A percentile compares a stretch with the other conserved stretches of the same genome.
These are phyloP conservation scores for Rhinogobius similis DNA, from an alignment of 2,113 vertebrate species.

Conservation along the genomic window DNA sequence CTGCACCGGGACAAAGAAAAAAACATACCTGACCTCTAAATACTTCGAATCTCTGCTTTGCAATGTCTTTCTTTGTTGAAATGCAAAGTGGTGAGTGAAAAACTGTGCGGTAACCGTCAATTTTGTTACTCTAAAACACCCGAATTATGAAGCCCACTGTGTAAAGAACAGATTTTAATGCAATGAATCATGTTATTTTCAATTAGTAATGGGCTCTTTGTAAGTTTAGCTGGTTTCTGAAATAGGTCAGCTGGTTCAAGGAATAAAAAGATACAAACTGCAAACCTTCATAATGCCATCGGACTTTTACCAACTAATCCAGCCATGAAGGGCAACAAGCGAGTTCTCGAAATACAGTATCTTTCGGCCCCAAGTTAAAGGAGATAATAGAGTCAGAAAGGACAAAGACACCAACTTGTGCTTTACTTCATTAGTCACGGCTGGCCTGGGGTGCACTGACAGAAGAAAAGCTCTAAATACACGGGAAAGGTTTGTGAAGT, in stretches of 20 bases:
- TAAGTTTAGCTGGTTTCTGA: background rate
- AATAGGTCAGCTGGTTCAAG: background rate
- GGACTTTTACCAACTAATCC: no score
- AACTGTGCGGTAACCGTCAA: no score
- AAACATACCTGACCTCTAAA: background rate
- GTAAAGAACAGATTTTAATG: background rate
- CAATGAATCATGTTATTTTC: background rate
- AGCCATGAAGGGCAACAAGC: no score
- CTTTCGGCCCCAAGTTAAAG: no score
- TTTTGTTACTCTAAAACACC: background rate
- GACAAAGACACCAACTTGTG: no score
- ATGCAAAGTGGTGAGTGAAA: background rate
- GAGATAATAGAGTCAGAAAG: no score
- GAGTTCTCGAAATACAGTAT: no score
- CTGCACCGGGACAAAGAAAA: background rate
- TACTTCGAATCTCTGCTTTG: background rate
- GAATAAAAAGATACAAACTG: background rate
- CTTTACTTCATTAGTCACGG: no score
- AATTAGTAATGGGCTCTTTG: background rate
- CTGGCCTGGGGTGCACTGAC: no score
- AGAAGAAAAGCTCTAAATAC: no score
- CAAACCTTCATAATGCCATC: no score
- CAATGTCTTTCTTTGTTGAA: background rate
- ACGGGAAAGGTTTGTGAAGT: background rate
- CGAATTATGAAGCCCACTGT: background rate